Evolutionary conservation across 2,888 invertebrate genomes (phyloP).

Genomic region (Monopis laevigella): DNA sequence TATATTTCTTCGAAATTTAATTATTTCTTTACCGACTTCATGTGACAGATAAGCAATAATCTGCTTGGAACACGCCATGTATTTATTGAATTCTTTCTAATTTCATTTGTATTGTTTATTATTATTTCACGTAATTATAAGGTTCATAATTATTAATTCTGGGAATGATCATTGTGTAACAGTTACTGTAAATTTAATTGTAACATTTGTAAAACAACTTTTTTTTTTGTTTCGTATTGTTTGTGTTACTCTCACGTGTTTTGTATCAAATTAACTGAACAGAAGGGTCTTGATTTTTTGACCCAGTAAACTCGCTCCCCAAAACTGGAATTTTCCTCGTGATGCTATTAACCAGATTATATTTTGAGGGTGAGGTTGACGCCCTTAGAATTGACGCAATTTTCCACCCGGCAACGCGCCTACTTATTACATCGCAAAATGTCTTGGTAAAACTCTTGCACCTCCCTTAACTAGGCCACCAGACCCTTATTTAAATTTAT

Average conservation of each 20-base stretch:
- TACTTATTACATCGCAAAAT: conserved; percentile 51
- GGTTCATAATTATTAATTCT: no score
- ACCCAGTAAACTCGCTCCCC: no score
- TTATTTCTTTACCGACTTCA: neutral
- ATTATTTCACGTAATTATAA: no score
- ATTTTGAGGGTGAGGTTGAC: conserved; percentile 26
- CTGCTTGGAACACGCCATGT: conserved; percentile 1
- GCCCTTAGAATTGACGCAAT: conserved; percentile 50
- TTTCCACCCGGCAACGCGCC: conserved; percentile 51
- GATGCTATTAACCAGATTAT: conserved; percentile 38
- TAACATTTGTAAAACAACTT: no score
- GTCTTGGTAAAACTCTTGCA: conserved; percentile 33
- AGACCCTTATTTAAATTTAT: conserved; percentile 20
- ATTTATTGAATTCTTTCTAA: neutral
- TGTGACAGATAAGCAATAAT: neutral
- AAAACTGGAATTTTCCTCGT: conserved; percentile 2
- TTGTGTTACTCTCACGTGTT: no score
- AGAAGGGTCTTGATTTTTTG: no score
- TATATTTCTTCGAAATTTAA: conserved; percentile 6
- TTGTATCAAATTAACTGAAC: no score
- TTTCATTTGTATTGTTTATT: conserved; percentile 1
- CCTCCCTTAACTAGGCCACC: conserved; percentile 38
- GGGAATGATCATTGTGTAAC: no score
- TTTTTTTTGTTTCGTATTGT: no score
- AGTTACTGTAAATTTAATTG: no score